Evolutionary conservation across 1,140 invertebrate genomes (phyloP).

Genomic region (Venturia canescens): DNA sequence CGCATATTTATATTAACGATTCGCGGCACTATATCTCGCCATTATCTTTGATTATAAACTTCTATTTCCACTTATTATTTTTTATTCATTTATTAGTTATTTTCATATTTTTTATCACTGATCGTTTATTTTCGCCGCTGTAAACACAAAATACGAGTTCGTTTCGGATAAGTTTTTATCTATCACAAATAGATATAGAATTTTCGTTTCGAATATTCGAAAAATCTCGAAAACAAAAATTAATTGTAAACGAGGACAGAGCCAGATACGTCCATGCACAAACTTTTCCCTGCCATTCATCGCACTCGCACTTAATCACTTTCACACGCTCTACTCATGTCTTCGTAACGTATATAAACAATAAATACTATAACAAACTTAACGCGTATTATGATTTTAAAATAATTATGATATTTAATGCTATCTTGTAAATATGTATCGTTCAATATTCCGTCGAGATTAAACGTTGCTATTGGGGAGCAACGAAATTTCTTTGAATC

Average conservation of each 20-base stretch:
- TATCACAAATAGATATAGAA: conserved; percentile 1
- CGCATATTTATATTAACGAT: too few relatives aligned
- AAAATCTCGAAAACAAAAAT: too few relatives aligned
- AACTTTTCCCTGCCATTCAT: too few relatives aligned
- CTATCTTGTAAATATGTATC: conserved; percentile 1
- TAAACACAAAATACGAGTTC: too few relatives aligned
- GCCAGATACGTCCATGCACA: neutral
- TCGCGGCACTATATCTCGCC: too few relatives aligned
- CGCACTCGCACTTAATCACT: conserved; percentile 3
- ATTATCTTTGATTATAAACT: too few relatives aligned
- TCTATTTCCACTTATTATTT: too few relatives aligned
- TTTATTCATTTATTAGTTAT: too few relatives aligned
- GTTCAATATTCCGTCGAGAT: neutral
- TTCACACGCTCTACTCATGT: conserved; percentile 13
- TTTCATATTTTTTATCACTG: too few relatives aligned
- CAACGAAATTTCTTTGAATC: too few relatives aligned
- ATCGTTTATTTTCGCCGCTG: too few relatives aligned
- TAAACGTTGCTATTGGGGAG: too few relatives aligned
- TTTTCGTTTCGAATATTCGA: neutral
- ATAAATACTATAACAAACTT: conserved; percentile 51
- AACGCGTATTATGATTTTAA: conserved; percentile 41
- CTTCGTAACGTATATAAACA: conserved; percentile 45
- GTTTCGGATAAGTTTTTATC: neutral
- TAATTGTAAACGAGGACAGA: neutral
- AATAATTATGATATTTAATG: neutral